Conservation (phyloP, 1,140 invertebrate genomes). For the Cyclargus thomasi region DNA sequence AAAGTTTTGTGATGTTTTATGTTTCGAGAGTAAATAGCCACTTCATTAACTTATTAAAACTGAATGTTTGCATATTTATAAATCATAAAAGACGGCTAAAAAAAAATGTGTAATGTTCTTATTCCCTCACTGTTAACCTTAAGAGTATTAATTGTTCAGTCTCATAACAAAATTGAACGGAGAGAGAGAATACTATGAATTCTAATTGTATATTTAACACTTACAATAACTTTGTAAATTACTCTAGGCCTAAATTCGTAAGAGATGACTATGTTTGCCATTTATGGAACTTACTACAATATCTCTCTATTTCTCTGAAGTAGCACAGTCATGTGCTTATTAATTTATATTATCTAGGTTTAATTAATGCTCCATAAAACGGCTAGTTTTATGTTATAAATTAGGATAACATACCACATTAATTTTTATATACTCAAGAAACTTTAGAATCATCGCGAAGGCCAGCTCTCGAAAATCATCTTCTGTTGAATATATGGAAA, state of each 20-base stretch:
- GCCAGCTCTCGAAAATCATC: neutral
- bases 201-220: neutral
- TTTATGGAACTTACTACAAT: neutral
- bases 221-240: slow-evolving; percentile 9
- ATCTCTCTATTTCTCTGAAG: neutral
- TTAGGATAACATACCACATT: neutral
- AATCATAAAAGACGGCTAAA: neutral
- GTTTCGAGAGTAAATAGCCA: neutral
- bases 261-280: neutral
- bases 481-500: neutral
- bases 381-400: neutral
- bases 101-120: neutral
- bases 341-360: neutral
- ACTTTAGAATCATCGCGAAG: slow-evolving; percentile 1
- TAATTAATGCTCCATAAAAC: neutral
- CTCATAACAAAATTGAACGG: slow-evolving; percentile 17
- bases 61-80: neutral
- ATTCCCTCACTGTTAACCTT: slow-evolving; percentile 1
- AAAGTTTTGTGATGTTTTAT: neutral
- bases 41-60: neutral
- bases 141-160: slow-evolving; percentile 18
- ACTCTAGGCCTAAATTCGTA: slow-evolving; percentile 14
- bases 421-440: neutral
- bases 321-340: neutral
- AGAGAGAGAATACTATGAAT: slow-evolving; percentile 12